Percentiles rank a stretch among this genome's conserved stretches.
These are phyloP conservation scores for Drosophila algonquin DNA, from an alignment of 2,888 invertebrate species.

Conservation along the genomic window DNA sequence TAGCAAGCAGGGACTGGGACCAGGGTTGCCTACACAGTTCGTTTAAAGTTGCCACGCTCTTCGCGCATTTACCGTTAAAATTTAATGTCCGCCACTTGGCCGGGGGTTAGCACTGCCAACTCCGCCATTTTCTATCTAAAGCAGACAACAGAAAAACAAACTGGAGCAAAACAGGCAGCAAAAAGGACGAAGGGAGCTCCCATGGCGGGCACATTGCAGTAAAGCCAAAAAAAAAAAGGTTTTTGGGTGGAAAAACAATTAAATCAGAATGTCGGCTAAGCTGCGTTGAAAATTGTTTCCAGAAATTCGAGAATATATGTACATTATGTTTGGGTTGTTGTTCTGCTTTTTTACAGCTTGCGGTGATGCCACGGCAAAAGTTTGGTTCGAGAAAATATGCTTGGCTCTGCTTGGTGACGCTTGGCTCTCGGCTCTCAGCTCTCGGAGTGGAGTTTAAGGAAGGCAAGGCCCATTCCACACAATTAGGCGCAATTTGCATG, in stretches of 20 bases:
- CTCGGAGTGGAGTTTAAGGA: conserved; percentile 44
- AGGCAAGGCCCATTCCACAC: conserved; percentile 78
- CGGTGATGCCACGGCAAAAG: conserved; percentile 10
- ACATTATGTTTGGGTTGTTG: conserved; percentile 28
- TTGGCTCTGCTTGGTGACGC: conserved; percentile 11
- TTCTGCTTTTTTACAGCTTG: conserved; percentile 8
- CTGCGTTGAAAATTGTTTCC: conserved; percentile 58
- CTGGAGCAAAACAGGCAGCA: conserved; percentile 6
- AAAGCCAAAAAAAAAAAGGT: conserved; percentile 22
- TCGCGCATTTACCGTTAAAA: conserved; percentile 81
- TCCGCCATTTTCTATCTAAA: conserved; percentile 74
- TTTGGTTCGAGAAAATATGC: conserved; percentile 27
- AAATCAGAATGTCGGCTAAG: conserved; percentile 76
- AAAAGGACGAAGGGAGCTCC: conserved; percentile 1
- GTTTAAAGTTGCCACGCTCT: conserved; percentile 69
- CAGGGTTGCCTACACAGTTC: conserved; percentile 60
- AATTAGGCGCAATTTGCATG: conserved; percentile 80
- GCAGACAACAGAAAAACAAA: conserved; percentile 23
- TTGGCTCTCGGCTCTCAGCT: not conserved
- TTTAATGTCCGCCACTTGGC: conserved; percentile 76
- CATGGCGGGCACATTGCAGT: not conserved
- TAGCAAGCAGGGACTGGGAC: conserved; percentile 4
- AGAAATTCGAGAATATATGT: conserved; percentile 23
- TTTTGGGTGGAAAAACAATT: conserved; percentile 69
- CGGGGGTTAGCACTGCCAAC: conserved; percentile 40